Evolutionary conservation across 2,888 invertebrate species (phyloP), one percentile per base, ranked within the genome.

Genomic region (Gibbula magus): DNA sequence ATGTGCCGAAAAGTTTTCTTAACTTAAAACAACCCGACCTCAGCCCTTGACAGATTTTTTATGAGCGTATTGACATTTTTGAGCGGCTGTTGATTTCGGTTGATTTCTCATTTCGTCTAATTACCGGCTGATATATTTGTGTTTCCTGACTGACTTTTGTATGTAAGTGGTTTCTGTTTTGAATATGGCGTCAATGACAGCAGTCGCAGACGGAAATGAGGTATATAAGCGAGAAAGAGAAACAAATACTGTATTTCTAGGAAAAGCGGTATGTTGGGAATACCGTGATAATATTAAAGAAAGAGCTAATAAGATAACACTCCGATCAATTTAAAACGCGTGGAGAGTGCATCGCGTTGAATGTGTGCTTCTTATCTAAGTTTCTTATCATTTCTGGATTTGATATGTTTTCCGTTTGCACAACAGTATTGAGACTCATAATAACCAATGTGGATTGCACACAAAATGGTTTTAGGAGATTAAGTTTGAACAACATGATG

Each of bases 1-100:
- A 70, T 18, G 70, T 35, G 35, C 39, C 32, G n/a, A 35, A 70
- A 18, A 70, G 32, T 32, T 35, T 32, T 45, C 16, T 35, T 70
- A n/a, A 70, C 70, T 70, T 20, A n/a, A 67, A 61, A 61, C 22
- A n/a, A 18, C 35, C 35, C 35, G 10, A 70, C 70, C 32, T 35
- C n/a, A 35, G 70, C 39, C 13, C 32, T 10, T 70, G 70, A 70
- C 70, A 70, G 70, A 35, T 70, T 70, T 35, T 35, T 70, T 70
- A 70, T 35, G 20, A 35, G 32, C 32, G 20, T 70, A 70, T 70
- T 70, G 70, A 70, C 70, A 70, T 39, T 29, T 29, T 3, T 29
- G 29, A 70, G 35, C 70, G 70, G 70, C 70, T 70, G 70, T 70
- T 35, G 70, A 70, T 70, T 70, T 70, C 70, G 70, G 32, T 70